Conservation (phyloP, 2,888 invertebrate species). For the Sympetrum striolatum region DNA sequence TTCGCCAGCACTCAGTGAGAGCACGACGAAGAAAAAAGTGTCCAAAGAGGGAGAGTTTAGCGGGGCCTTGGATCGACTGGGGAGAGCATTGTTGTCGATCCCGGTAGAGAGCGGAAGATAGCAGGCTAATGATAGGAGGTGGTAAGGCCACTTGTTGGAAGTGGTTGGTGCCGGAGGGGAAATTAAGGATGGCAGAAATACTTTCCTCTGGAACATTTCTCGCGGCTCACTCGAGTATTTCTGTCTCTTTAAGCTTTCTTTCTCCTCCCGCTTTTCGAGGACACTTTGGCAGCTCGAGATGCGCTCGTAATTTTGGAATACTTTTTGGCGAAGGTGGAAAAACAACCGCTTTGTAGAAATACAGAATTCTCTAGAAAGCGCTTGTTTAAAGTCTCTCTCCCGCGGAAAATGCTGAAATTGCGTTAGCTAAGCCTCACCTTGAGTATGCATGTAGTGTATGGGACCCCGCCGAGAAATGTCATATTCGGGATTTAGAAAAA, state of each 20-base stretch:
- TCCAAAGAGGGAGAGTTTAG: neutral
- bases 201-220: neutral
- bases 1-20: neutral
- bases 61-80: neutral
- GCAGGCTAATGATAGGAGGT: slow-evolving; percentile 11
- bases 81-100: neutral
- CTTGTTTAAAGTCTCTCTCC: too few species aligned
- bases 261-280: neutral
- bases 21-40: neutral
- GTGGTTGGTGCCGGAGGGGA: neutral
- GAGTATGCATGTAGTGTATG: too few species aligned
- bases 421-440: too few species aligned
- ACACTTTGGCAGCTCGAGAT: neutral
- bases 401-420: too few species aligned
- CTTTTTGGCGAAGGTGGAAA: neutral
- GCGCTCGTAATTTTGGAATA: neutral
- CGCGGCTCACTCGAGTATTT: neutral
- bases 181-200: neutral
- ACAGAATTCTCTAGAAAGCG: too few species aligned
- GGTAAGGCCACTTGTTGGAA: neutral
- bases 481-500: too few species aligned
- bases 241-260: neutral
- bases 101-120: neutral
- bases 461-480: too few species aligned
- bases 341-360: too few species aligned